phyloP scores from a whole-genome alignment of 2,797 vertebrate species.

The Myiothlypis coronata region DNA sequence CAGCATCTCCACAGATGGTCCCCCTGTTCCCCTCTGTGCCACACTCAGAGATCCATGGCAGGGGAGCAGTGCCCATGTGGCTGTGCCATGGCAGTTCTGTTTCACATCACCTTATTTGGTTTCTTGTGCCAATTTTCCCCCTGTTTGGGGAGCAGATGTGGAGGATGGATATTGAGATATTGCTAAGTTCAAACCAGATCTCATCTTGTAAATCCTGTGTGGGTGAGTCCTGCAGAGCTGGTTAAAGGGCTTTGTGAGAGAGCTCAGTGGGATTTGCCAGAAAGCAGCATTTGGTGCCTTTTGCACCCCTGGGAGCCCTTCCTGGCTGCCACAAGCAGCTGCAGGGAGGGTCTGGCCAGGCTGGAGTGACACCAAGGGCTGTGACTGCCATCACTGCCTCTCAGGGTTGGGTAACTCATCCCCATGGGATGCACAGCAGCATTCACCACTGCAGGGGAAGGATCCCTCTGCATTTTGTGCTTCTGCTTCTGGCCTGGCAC shows the following conservation, averaged over 20 bases:
- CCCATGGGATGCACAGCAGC: fast-evolving
- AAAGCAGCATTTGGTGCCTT: fast-evolving
- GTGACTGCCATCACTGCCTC: neutral
- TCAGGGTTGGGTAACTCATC: neutral
- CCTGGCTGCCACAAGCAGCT: neutral
- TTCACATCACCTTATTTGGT: neutral
- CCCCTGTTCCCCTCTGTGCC: neutral
- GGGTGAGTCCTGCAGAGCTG: neutral
- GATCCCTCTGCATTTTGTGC: neutral
- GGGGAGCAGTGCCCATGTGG: fast-evolving
- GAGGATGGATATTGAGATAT: neutral
- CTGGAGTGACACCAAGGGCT: neutral
- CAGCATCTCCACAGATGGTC: neutral
- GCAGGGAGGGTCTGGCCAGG: neutral
- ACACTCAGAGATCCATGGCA: fast-evolving
- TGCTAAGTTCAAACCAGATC: neutral
- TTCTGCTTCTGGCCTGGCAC: neutral
- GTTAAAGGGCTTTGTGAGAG: fast-evolving
- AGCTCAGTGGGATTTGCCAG: fast-evolving
- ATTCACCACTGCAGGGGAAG: neutral
- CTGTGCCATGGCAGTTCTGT: fast-evolving
- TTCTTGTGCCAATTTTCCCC: neutral
- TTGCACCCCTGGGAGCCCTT: neutral
- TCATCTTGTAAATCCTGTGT: fast-evolving
- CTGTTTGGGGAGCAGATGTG: neutral